Conservation (phyloP, 2,888 invertebrate species). For the Cyclophora punctaria region DNA sequence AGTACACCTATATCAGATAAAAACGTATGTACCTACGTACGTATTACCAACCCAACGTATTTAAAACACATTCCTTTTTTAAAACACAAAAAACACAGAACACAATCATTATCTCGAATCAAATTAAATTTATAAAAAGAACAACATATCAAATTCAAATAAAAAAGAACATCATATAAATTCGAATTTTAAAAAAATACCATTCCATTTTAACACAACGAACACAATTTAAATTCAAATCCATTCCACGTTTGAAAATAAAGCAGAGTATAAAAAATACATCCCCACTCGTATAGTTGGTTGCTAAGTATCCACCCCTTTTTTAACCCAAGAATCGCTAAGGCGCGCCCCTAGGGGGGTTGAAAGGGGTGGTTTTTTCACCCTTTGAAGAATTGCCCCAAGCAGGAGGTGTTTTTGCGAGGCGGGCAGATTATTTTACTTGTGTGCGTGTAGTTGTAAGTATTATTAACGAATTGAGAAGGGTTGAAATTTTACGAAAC, state of each 20-base stretch:
- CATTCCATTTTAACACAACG: too few relatives aligned
- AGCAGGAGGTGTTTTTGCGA: conserved; percentile 57
- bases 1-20: too few relatives aligned
- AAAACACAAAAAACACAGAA: too few relatives aligned
- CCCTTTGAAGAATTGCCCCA: conserved; percentile 74
- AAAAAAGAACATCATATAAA: background rate
- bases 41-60: too few relatives aligned
- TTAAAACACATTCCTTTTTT: too few relatives aligned
- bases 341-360: conserved; percentile 55
- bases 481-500: conserved; percentile 58
- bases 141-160: background rate
- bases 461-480: conserved; percentile 67
- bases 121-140: background rate
- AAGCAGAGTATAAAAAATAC: background rate
- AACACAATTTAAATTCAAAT: too few relatives aligned
- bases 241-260: too few relatives aligned
- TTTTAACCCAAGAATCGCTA: conserved; percentile 73
- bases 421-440: conserved; percentile 33
- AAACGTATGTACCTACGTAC: too few relatives aligned
- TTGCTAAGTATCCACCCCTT: conserved; percentile 72
- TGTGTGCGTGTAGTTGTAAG: conserved; percentile 55
- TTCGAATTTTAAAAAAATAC: background rate
- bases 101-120: too few relatives aligned
- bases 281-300: conserved; percentile 47
- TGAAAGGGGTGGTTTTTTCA: conserved; percentile 56